Base-by-base conservation (phyloP, 1,140 invertebrate species). In the Drosophila guanche region DNA sequence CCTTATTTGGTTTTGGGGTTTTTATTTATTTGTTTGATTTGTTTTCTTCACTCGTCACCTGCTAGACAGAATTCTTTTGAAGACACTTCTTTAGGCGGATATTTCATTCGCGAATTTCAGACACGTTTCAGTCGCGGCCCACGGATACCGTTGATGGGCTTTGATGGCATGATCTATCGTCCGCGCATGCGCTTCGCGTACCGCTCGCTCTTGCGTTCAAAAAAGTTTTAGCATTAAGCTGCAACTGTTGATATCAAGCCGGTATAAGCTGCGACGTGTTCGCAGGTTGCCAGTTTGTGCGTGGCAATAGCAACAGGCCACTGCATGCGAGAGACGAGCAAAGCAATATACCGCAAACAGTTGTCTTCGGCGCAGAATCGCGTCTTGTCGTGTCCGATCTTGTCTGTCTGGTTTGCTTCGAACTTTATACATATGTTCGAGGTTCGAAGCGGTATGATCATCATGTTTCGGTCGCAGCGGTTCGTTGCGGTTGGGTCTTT, bases 91-190 rank as follows among this genome's bases (percentile, higher is more conserved):
- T 56, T 42, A 3, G 20, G 42, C 12, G 16, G 27, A 50, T 46
- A 20, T 56, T 48, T 46, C 27, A 14, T 65, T 84, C 65, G 71
- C 76, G 55, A 84, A 76, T 85, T 86, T 80, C 50, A 62, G 51
- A 37, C 80, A 86, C 81, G 81, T 84, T 46, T 79, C 72, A 76
- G 50, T 23, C 81, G 63, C 76, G 74, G 48, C 73, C 68, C 65
- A 74, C 47, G 55, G 55, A 43, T 60, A 52, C 37, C 69, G 51
- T 55, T 72, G 23, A 46, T 42, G 27, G 50, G 52, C 56, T 77
- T 57, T 33, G 40, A 55, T 16, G 33, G 27, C 80, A 79, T 73
- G 56, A 45, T 63, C 42, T 33, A 59, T 22, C 25, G 40, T 8
- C 29, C 48, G 81, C 80, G 81, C 80, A 81, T 86, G 80, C 80